These are phyloP conservation scores for Nymphalis c-album DNA, from an alignment of 2,888 invertebrate species.

Conservation along the genomic window DNA sequence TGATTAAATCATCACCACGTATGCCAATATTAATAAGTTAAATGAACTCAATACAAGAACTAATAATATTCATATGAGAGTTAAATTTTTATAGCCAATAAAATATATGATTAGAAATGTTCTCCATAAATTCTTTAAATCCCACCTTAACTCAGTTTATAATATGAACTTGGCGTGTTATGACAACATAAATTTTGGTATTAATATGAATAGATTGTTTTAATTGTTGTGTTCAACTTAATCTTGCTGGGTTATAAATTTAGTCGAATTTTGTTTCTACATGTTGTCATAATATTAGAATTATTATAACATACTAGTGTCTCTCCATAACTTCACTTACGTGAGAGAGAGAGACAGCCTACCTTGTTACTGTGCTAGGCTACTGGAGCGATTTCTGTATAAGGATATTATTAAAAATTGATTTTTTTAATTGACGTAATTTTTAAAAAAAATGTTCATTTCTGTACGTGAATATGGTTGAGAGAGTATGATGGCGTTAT, in stretches of 20 bases:
- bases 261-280: neutral
- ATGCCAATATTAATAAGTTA: conserved; percentile 5
- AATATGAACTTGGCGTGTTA: conserved; percentile 30
- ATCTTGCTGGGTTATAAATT: conserved; percentile 20
- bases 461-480: too few species aligned
- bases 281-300: neutral
- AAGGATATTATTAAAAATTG: too few species aligned
- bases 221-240: conserved; percentile 34
- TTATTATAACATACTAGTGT: neutral
- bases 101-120: conserved; percentile 24
- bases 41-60: conserved; percentile 12
- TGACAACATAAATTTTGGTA: conserved; percentile 35
- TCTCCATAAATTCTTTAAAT: conserved; percentile 25
- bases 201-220: conserved; percentile 34
- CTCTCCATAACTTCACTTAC: too few species aligned
- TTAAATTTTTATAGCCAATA: conserved; percentile 25
- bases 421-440: too few species aligned
- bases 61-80: conserved; percentile 14
- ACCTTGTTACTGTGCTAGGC: too few species aligned
- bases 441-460: too few species aligned
- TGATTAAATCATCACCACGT: too few species aligned
- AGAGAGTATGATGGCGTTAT: too few species aligned
- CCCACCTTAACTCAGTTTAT: conserved; percentile 22
- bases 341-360: too few species aligned
- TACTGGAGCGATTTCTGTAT: too few species aligned